Conservation (phyloP, 2,113 vertebrate genomes). For the Cariama cristata region DNA sequence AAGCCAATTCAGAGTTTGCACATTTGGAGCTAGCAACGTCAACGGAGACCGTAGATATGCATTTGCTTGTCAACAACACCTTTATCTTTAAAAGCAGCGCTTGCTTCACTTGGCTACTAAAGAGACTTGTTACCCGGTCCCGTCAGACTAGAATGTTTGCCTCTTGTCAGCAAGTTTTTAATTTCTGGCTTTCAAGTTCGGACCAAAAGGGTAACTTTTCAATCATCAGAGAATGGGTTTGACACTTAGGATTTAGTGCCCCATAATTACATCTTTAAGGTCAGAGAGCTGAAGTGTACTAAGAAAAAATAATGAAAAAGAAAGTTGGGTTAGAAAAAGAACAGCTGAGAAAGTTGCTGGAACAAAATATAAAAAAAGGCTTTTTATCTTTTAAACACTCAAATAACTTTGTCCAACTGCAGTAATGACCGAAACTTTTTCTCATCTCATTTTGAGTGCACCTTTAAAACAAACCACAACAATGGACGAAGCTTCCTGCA, state of each 20-base stretch:
- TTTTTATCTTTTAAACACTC: slow-evolving; percentile 48
- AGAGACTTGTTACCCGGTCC: background rate
- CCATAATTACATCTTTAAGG: background rate
- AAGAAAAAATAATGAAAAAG: background rate
- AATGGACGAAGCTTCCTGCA: background rate
- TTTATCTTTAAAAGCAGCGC: background rate
- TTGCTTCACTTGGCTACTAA: background rate
- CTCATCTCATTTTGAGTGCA: slow-evolving; percentile 4
- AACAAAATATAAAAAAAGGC: background rate
- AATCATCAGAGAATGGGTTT: background rate
- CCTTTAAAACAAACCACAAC: slow-evolving; percentile 64
- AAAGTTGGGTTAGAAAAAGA: background rate
- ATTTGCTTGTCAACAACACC: background rate
- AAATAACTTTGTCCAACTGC: slow-evolving; percentile 3
- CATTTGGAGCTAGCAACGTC: background rate
- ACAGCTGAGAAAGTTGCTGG: background rate
- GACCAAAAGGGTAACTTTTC: background rate
- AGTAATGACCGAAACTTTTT: background rate
- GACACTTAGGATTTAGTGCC: background rate
- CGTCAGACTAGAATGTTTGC: background rate
- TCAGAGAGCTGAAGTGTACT: background rate
- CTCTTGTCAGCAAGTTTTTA: background rate
- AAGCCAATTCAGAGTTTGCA: background rate
- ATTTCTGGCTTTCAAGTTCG: background rate
- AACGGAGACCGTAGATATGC: fast-evolving